These are phyloP conservation scores for Caranx ignobilis DNA, from an alignment of 2,113 vertebrate genomes.

Conservation along the genomic window DNA sequence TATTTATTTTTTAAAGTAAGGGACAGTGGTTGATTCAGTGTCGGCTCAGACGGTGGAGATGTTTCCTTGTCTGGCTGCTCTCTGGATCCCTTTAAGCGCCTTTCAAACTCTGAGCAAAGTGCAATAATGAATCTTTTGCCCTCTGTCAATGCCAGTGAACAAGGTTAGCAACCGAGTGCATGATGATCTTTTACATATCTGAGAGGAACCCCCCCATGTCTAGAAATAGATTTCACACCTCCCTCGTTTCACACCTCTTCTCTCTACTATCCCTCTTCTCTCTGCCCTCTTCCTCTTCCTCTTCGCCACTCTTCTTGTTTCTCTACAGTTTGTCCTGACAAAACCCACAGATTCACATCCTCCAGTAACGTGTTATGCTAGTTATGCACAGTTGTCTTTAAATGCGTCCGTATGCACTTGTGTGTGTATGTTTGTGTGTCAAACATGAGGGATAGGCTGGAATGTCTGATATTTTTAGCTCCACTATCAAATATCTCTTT, in stretches of 20 bases:
- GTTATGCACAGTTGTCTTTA: background rate
- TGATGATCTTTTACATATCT: slow-evolving; percentile 39
- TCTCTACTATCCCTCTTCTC: slow-evolving; percentile 39
- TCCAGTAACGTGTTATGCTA: background rate
- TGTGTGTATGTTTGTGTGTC: background rate
- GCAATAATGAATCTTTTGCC: background rate
- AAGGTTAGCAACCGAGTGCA: background rate
- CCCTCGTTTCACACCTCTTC: slow-evolving; percentile 40
- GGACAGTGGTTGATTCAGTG: slow-evolving; percentile 1
- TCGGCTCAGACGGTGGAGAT: background rate
- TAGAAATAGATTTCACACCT: slow-evolving; percentile 60
- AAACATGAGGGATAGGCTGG: slow-evolving; percentile 28
- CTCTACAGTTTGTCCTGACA: slow-evolving; percentile 29
- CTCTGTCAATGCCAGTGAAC: slow-evolving; percentile 10
- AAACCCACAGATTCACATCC: background rate
- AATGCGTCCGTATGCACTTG: background rate
- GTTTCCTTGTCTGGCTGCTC: background rate
- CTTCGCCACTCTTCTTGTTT: slow-evolving; percentile 3
- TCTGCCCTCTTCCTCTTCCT: slow-evolving; percentile 8
- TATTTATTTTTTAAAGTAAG: background rate
- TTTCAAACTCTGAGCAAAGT: slow-evolving; percentile 18
- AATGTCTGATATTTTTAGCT: slow-evolving; percentile 66
- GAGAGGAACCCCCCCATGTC: slow-evolving; percentile 6
- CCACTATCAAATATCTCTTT: slow-evolving; percentile 65
- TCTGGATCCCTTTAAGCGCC: background rate